Evolutionary conservation across 2,888 invertebrate genomes (phyloP).

Genomic region (Hirtodrosophila trivittata): DNA sequence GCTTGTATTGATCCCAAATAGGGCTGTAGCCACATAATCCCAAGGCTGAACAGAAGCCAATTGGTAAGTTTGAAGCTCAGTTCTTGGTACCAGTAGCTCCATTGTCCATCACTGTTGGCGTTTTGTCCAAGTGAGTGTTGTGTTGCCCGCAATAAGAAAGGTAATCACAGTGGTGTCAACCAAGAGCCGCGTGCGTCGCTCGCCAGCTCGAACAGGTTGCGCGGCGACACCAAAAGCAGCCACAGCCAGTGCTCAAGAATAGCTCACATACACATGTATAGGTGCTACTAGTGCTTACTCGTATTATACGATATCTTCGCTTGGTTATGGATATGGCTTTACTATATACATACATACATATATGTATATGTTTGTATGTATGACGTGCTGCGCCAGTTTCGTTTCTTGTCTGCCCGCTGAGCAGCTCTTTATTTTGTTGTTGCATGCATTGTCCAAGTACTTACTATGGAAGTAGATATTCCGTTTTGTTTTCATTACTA

Average conservation of each 20-base stretch:
- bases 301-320: slow-evolving; percentile 35
- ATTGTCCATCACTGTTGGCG: slow-evolving; percentile 22
- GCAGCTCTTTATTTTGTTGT: slow-evolving; percentile 29
- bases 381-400: slow-evolving; percentile 51
- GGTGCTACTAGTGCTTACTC: not conserved
- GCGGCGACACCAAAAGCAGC: slow-evolving; percentile 53
- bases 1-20: too few relatives aligned
- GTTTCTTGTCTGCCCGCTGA: slow-evolving; percentile 27
- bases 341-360: not conserved
- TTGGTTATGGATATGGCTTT: slow-evolving; percentile 9
- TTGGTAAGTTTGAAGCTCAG: too few relatives aligned
- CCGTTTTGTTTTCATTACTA: slow-evolving; percentile 69
- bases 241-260: slow-evolving; percentile 45
- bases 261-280: slow-evolving; percentile 15
- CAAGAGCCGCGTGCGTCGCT: slow-evolving; percentile 17
- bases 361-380: not conserved
- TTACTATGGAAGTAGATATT: slow-evolving; percentile 34
- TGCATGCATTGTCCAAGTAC: slow-evolving; percentile 20
- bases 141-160: slow-evolving; percentile 58
- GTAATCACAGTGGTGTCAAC: slow-evolving; percentile 77
- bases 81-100: too few relatives aligned
- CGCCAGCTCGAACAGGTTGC: slow-evolving; percentile 57
- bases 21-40: too few relatives aligned
- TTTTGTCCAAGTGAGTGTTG: slow-evolving; percentile 5
- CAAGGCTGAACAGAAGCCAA: too few relatives aligned